phyloP scores from a whole-genome alignment of 2,888 invertebrate genomes.

The Patella caerulea region DNA sequence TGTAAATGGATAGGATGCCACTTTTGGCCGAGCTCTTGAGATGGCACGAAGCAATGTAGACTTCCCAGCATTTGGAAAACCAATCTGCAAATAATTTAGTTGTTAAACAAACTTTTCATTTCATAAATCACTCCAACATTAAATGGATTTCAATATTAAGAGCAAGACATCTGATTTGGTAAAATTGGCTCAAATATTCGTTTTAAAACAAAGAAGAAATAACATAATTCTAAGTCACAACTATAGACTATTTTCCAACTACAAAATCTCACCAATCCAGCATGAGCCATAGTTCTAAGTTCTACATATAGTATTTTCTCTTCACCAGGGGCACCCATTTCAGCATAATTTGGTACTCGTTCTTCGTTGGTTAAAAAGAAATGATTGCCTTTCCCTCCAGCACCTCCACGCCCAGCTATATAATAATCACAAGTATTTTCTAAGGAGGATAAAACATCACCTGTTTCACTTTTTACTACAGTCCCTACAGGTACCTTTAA shows the following conservation, averaged over 20 bases:
- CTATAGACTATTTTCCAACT: background rate
- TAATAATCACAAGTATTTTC: conserved; percentile 82
- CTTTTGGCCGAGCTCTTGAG: conserved; percentile 90
- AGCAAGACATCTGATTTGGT: background rate
- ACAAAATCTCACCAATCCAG: conserved; percentile 76
- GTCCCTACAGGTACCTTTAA: conserved; percentile 86
- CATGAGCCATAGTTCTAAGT: conserved; percentile 92
- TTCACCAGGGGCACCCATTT: conserved; percentile 90
- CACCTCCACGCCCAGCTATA: conserved; percentile 93
- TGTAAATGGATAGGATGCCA: conserved; percentile 95
- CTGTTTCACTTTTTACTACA: conserved; percentile 76
- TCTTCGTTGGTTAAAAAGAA: conserved; percentile 86
- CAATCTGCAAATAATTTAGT: conserved; percentile 58
- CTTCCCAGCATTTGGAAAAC: conserved; percentile 97
- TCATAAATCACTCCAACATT: no score
- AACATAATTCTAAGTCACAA: background rate
- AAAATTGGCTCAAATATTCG: background rate
- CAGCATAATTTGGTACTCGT: conserved; percentile 87
- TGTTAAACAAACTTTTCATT: no score
- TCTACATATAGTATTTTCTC: conserved; percentile 77
- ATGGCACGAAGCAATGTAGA: conserved; percentile 89
- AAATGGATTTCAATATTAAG: no score
- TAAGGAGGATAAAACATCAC: conserved; percentile 80
- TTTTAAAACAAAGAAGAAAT: background rate
- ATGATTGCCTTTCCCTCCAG: conserved; percentile 95